These are phyloP conservation scores for Archocentrus centrarchus DNA, from an alignment of 2,113 vertebrate species.

Conservation along the genomic window DNA sequence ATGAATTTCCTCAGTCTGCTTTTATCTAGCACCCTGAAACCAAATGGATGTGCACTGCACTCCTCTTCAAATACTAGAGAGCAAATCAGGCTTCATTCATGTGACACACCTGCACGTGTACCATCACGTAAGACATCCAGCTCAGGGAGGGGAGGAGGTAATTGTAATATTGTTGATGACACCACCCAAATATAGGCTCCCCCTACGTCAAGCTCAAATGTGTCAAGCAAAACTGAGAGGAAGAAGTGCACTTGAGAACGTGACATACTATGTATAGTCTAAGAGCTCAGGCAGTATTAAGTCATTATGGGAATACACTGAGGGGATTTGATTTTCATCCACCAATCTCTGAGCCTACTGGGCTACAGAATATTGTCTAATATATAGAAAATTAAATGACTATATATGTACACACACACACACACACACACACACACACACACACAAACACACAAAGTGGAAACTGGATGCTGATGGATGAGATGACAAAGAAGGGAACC, in stretches of 20 bases:
- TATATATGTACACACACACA: no score
- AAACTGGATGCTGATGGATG: conserved; percentile 12
- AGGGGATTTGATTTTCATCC: conserved; percentile 34
- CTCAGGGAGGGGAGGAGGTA: conserved; percentile 21
- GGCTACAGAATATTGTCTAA: neutral
- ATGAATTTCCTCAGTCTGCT: conserved; percentile 23
- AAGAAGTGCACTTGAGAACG: conserved; percentile 27
- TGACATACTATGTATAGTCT: conserved; percentile 57
- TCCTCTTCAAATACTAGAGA: conserved; percentile 28
- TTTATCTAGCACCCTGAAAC: conserved; percentile 31
- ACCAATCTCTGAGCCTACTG: neutral
- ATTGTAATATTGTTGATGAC: conserved; percentile 53
- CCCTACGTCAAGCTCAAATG: conserved; percentile 54
- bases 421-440: no score
- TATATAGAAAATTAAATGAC: neutral
- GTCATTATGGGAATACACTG: conserved; percentile 38
- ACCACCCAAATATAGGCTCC: conserved; percentile 57
- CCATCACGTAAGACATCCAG: conserved; percentile 20
- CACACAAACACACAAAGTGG: neutral
- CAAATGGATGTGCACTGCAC: neutral
- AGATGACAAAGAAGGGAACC: neutral
- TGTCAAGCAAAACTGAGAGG: conserved; percentile 49
- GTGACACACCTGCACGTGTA: conserved; percentile 52
- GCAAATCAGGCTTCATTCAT: conserved; percentile 25
- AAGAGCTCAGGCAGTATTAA: conserved; percentile 31